These are phyloP conservation scores for Samia ricini DNA, from an alignment of 1,140 invertebrate genomes.

Conservation along the genomic window DNA sequence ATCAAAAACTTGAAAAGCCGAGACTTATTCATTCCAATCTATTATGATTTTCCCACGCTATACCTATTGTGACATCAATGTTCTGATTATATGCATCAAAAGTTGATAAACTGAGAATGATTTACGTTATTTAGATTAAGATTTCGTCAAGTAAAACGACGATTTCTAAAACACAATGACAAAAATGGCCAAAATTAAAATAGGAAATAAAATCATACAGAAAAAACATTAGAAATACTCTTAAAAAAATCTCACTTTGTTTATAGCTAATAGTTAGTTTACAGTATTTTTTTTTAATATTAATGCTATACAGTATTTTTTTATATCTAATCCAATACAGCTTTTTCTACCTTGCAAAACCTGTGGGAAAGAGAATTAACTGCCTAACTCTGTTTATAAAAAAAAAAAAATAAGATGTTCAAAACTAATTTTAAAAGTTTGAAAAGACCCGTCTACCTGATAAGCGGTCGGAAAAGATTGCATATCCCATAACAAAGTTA, in stretches of 20 bases:
- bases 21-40: conserved; percentile 25
- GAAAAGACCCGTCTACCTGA: conserved; percentile 55
- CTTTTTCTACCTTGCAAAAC: not conserved
- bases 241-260: no score
- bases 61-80: not conserved
- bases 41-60: conserved; percentile 57
- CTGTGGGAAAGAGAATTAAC: conserved; percentile 4
- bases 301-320: not conserved
- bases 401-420: conserved; percentile 37
- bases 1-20: conserved; percentile 39
- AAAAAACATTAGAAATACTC: no score
- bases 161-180: no score
- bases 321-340: not conserved
- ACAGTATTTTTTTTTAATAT: no score
- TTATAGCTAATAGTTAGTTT: no score
- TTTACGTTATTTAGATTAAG: not conserved
- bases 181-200: no score
- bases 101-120: not conserved
- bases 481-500: conserved; percentile 53
- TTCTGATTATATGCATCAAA: conserved; percentile 17
- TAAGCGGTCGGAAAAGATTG: conserved; percentile 53
- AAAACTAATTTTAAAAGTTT: conserved; percentile 60
- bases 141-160: no score
- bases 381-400: conserved; percentile 21
- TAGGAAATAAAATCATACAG: no score